Conservation (phyloP, 2,888 invertebrate genomes). For the Chymomyza procnemis region DNA sequence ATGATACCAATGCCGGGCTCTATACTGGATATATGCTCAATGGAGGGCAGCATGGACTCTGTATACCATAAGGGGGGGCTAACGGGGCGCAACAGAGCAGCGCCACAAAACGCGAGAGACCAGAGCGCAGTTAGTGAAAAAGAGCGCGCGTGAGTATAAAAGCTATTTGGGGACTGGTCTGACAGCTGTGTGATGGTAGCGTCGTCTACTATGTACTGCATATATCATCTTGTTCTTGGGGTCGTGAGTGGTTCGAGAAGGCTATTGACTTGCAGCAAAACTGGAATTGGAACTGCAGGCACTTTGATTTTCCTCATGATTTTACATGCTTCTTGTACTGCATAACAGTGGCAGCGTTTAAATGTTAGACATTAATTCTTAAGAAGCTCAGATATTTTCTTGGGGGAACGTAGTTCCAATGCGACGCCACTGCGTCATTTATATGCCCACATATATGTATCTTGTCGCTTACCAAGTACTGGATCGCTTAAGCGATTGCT, state of each 20-base stretch:
- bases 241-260: slow-evolving; percentile 28
- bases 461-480: too few relatives aligned
- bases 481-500: background rate
- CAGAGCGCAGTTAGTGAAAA: background rate
- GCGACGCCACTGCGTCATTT: background rate
- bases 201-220: background rate
- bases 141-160: background rate
- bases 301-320: slow-evolving; percentile 36
- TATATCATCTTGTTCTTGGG: slow-evolving; percentile 10
- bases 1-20: slow-evolving; percentile 60
- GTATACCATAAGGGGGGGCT: background rate
- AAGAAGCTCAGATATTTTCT: too few relatives aligned
- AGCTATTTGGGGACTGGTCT: slow-evolving; percentile 36
- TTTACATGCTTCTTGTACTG: slow-evolving; percentile 34
- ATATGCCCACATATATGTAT: background rate
- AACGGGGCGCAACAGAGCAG: background rate
- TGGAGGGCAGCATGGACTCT: background rate
- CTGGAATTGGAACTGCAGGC: slow-evolving; percentile 62
- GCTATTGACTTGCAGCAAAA: slow-evolving; percentile 58
- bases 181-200: background rate
- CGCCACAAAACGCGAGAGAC: background rate
- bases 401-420: too few relatives aligned
- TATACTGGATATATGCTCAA: slow-evolving; percentile 41
- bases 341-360: background rate
- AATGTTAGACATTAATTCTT: background rate